Evolutionary conservation across 2,113 vertebrate genomes (phyloP), one percentile per base, ranked within the genome.

Genomic region (Grantiella picta): DNA sequence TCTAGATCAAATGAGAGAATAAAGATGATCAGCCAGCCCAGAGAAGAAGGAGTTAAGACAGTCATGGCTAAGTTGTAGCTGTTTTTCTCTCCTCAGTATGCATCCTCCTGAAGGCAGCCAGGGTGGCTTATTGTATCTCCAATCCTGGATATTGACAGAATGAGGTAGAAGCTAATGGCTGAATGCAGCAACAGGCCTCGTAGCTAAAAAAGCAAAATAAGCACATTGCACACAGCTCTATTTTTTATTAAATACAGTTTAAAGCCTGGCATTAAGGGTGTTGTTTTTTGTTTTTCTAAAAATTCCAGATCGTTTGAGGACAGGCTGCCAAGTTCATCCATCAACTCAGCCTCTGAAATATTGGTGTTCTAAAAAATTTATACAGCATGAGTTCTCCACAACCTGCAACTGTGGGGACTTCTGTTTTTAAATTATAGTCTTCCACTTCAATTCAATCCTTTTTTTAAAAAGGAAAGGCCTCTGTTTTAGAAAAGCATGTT

Each of bases 261-360:
- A 93, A 56, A 96, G 89, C 50, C 87, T 94, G 89, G 89, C 71
- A 94, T 94, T 95, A 91, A 94, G 86, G 69, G n/a, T 92, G 93
- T 42, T 94, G 77, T 6, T 63, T 92, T 91, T 88, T 95, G 85
- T 96, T 96, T 96, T 94, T 95, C 89, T 91, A 92, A 94, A 96
- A 96, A 94, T 81, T 83, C 65, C 95, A 95, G 93, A 92, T 91
- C 93, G 3, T 92, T 93, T 94, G 88, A 96, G 93, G 94, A 95
- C 89, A 94, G 79, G 64, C 96, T 97, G 92, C 95, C 96, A 96
- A 94, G 91, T 94, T 92, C 94, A 96, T 96, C 94, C 95, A 86
- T 96, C 96, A 94, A 91, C 84, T 64, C 91, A 97, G 84, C 92
- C 86, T 86, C 94, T 76, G 68, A 96, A 96, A 95, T 97, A 95